These are phyloP conservation scores for Dascillus cervinus DNA, from an alignment of 2,888 invertebrate species.

Conservation along the genomic window DNA sequence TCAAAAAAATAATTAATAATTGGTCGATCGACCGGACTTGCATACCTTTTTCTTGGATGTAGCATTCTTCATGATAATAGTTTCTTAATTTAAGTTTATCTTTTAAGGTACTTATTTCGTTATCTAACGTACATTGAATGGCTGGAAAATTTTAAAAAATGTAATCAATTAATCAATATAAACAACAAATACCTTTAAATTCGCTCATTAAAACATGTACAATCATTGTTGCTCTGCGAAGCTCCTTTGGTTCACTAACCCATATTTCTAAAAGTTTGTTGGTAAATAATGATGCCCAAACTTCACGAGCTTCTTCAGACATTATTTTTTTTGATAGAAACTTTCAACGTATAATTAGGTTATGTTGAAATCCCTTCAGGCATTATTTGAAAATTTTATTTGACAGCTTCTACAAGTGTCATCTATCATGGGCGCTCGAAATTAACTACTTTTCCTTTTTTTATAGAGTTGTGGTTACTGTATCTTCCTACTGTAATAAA, in stretches of 20 bases:
- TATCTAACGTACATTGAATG: constrained; percentile 1
- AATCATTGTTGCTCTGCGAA: constrained; percentile 6
- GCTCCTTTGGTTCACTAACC: constrained; percentile 3
- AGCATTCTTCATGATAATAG: not conserved
- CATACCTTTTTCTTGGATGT: not conserved
- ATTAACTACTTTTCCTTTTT: no score
- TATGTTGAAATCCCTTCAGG: no score
- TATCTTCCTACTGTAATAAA: no score
- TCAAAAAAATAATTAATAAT: no score
- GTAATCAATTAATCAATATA: not conserved
- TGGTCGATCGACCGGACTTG: no score
- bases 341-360: no score
- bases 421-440: no score
- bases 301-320: constrained; percentile 2
- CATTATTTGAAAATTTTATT: no score
- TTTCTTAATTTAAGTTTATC: not conserved
- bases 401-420: no score
- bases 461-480: no score
- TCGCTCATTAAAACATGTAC: constrained; percentile 6
- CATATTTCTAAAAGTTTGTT: constrained; percentile 6
- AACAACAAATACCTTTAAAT: constrained; percentile 4
- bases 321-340: no score
- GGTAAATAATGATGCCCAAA: constrained; percentile 8
- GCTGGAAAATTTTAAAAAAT: constrained; percentile 1
- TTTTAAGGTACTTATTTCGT: constrained; percentile 3